Conservation (phyloP, 2,888 invertebrate genomes). For the Acrocera orbiculus region DNA sequence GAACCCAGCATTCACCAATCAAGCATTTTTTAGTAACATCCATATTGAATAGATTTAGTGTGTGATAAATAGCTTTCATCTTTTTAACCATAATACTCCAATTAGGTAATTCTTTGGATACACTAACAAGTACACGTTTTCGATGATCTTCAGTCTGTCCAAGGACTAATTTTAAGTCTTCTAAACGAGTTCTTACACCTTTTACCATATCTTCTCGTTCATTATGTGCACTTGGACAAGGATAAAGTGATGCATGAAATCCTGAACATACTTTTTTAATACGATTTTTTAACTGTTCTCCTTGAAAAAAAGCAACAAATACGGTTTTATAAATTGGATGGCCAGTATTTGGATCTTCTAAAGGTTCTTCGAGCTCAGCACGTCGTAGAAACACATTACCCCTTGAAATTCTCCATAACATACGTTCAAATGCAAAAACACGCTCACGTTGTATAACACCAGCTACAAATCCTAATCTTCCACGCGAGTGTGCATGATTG, state of each 20-base stretch:
- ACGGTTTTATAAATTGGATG: slow-evolving; percentile 59
- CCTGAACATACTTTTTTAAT: slow-evolving; percentile 82
- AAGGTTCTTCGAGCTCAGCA: slow-evolving; percentile 53
- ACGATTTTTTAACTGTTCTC: slow-evolving; percentile 64
- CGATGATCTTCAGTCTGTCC: slow-evolving; percentile 73
- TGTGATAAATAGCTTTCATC: slow-evolving; percentile 89
- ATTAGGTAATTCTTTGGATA: slow-evolving; percentile 61
- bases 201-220: slow-evolving; percentile 68
- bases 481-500: slow-evolving; percentile 23
- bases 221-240: slow-evolving; percentile 61
- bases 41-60: slow-evolving; percentile 79
- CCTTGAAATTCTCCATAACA: slow-evolving; percentile 75
- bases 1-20: slow-evolving; percentile 82
- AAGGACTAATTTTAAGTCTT: slow-evolving; percentile 59
- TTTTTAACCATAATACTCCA: slow-evolving; percentile 72
- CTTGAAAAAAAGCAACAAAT: slow-evolving; percentile 68
- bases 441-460: slow-evolving; percentile 70
- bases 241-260: slow-evolving; percentile 71
- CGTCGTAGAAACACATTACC: slow-evolving; percentile 71
- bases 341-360: slow-evolving; percentile 54
- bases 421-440: slow-evolving; percentile 65
- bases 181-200: slow-evolving; percentile 63
- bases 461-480: slow-evolving; percentile 51
- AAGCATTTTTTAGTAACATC: slow-evolving; percentile 80
- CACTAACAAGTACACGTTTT: slow-evolving; percentile 57